These are phyloP conservation scores for Sabatieria punctata DNA, from an alignment of 2,888 invertebrate genomes.

Conservation along the genomic window DNA sequence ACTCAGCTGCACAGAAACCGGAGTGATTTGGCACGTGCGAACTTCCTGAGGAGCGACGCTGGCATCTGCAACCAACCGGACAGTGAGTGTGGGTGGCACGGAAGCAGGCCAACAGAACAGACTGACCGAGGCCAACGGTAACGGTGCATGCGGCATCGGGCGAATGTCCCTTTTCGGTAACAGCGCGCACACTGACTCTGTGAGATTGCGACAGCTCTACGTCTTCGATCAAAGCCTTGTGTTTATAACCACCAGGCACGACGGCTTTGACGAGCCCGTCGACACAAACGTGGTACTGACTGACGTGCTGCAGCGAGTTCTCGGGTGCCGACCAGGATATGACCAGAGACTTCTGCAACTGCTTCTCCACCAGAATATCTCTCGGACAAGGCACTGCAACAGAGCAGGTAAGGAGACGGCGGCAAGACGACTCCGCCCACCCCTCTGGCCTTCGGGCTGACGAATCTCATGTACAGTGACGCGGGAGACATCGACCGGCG, in stretches of 20 bases:
- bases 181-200: conserved; percentile 86
- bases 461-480: conserved; percentile 30
- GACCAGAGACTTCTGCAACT: conserved; percentile 90
- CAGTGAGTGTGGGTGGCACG: too few relatives aligned
- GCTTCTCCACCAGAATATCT: conserved; percentile 85
- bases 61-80: conserved; percentile 58
- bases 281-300: conserved; percentile 59
- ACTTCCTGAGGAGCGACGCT: conserved; percentile 85
- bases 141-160: conserved; percentile 93
- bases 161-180: conserved; percentile 80
- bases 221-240: conserved; percentile 74
- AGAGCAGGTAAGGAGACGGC: too few relatives aligned
- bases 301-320: conserved; percentile 13
- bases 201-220: conserved; percentile 77
- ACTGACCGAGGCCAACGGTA: conserved; percentile 66
- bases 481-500: conserved; percentile 26
- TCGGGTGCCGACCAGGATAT: conserved; percentile 86
- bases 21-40: conserved; percentile 71
- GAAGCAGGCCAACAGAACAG: too few relatives aligned
- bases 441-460: conserved; percentile 23
- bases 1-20: conserved; percentile 78
- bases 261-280: conserved; percentile 88
- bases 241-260: conserved; percentile 59
- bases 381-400: conserved; percentile 76
- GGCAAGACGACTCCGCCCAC: conserved; percentile 17